These are phyloP conservation scores for Dryobotodes eremita DNA, from an alignment of 2,888 invertebrate species.

Conservation along the genomic window DNA sequence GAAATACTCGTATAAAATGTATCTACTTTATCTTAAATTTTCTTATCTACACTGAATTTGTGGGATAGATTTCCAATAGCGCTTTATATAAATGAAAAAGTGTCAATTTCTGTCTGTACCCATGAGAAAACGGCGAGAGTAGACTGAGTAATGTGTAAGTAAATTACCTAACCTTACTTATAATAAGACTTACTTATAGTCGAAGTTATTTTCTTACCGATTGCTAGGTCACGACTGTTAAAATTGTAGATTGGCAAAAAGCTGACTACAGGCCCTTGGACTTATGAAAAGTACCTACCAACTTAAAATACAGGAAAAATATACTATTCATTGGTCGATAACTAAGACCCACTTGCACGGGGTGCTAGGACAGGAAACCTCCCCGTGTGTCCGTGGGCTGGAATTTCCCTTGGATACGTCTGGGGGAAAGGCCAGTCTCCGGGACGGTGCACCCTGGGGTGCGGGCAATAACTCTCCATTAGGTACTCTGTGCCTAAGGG, in stretches of 20 bases:
- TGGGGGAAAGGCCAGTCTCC: no score
- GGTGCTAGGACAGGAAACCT: no score
- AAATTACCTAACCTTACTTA: background rate
- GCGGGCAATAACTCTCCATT: no score
- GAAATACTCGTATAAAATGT: slow-evolving; percentile 40
- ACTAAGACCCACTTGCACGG: no score
- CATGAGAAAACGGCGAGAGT: background rate
- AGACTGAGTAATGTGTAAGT: background rate
- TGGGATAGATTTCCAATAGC: slow-evolving; percentile 22
- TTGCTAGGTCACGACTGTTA: no score
- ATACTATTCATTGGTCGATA: background rate
- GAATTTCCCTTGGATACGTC: no score
- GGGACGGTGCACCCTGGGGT: no score
- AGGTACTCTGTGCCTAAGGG: no score
- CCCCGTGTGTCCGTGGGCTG: no score
- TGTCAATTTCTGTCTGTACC: background rate
- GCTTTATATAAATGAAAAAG: slow-evolving; percentile 26
- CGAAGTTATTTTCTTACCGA: background rate
- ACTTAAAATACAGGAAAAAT: background rate
- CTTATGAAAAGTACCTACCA: background rate
- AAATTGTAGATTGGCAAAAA: background rate
- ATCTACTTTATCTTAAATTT: slow-evolving; percentile 25
- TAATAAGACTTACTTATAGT: background rate
- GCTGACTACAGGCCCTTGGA: background rate
- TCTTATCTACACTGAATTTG: slow-evolving; percentile 5